Percentiles rank a stretch among this genome's conserved stretches.
Conservation (phyloP, 1,140 invertebrate genomes). For the Drosophila sturtevanti region DNA sequence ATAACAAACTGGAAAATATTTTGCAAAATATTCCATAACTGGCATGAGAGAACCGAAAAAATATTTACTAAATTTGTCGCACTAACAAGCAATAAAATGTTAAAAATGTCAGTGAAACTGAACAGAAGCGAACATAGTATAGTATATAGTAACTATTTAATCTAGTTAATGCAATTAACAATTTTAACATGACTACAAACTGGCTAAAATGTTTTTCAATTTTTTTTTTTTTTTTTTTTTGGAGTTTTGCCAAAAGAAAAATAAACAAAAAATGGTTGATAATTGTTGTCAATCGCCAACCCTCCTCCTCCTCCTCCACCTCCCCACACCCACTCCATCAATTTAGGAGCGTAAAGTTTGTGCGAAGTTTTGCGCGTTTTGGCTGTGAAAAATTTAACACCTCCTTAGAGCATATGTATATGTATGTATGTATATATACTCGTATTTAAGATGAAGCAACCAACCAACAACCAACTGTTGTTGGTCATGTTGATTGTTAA, state of each 20-base stretch:
- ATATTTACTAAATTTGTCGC: constrained; percentile 81
- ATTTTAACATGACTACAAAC: constrained; percentile 81
- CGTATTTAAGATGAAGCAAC: constrained; percentile 6
- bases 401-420: constrained; percentile 25
- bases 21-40: constrained; percentile 49
- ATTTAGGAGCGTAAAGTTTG: constrained; percentile 38
- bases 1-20: constrained; percentile 26
- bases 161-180: constrained; percentile 82
- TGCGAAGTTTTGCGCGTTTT: constrained; percentile 53
- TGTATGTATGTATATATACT: too few relatives aligned
- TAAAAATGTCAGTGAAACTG: constrained; percentile 64
- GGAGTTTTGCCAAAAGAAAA: constrained; percentile 56
- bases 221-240: constrained; percentile 35
- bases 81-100: constrained; percentile 82
- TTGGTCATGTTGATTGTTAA: constrained; percentile 46
- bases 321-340: neutral
- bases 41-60: constrained; percentile 55
- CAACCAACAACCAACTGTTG: constrained; percentile 16
- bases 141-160: constrained; percentile 63
- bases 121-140: constrained; percentile 31
- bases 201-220: constrained; percentile 52
- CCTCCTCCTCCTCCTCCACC: neutral
- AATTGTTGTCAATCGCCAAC: neutral
- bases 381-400: constrained; percentile 58
- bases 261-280: neutral